phyloP scores from a whole-genome alignment of 2,797 vertebrate genomes.

The Falco naumanni region DNA sequence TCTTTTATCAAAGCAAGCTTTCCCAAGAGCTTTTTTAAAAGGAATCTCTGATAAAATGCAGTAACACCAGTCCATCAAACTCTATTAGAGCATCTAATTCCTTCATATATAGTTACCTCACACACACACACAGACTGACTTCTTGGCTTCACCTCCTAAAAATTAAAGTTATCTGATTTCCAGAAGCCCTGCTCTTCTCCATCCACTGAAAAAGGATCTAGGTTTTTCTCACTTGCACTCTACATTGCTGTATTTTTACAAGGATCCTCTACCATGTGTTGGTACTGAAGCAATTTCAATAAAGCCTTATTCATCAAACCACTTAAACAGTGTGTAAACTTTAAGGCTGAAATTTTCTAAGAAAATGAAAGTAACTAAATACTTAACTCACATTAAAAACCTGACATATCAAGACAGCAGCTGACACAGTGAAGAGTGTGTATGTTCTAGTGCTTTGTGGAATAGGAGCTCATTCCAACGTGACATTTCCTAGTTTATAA shows the following conservation, averaged over 20 bases:
- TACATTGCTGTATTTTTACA: not conserved
- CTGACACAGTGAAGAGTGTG: not conserved
- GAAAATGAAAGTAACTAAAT: not conserved
- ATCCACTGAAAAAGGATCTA: not conserved
- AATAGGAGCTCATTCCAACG: not conserved
- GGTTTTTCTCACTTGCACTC: not conserved
- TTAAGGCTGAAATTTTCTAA: not conserved
- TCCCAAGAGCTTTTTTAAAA: not conserved
- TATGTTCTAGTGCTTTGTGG: not conserved
- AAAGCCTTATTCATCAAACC: not conserved
- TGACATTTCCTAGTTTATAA: not conserved
- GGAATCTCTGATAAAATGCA: not conserved
- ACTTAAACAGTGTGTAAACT: not conserved
- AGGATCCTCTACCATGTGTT: not conserved
- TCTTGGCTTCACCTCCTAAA: not conserved
- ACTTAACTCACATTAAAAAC: not conserved
- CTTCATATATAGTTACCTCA: rapidly evolving
- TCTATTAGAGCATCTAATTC: not conserved
- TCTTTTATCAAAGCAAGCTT: not conserved
- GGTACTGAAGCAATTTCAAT: not conserved
- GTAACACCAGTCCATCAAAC: rapidly evolving
- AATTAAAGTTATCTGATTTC: not conserved
- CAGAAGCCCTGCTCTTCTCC: not conserved
- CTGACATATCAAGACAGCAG: not conserved
- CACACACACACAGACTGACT: not conserved